Percentiles rank a stretch among this genome's conserved stretches.
Conservation (phyloP, 2,797 vertebrate genomes). For the Vultur gryphus region DNA sequence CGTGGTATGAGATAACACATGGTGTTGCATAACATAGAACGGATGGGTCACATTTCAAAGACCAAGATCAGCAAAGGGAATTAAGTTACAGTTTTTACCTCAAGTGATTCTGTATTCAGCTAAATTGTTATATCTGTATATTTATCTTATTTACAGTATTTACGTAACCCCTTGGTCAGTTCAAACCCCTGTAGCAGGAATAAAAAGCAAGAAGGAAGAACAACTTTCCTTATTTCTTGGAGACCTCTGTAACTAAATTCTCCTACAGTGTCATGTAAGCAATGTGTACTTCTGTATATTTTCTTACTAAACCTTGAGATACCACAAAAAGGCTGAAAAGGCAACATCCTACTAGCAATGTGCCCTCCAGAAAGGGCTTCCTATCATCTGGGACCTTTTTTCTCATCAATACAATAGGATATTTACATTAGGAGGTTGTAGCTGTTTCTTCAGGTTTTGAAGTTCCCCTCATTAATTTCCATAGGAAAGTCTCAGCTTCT, state of each 20-base stretch:
- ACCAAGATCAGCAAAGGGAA: neutral
- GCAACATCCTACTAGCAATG: neutral
- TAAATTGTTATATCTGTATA: neutral
- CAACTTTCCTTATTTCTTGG: neutral
- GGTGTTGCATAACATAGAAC: neutral
- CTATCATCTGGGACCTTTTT: neutral
- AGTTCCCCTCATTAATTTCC: neutral
- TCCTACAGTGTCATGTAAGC: neutral
- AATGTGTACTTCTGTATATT: neutral
- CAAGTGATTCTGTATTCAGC: neutral
- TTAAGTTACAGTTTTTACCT: neutral
- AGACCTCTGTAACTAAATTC: neutral
- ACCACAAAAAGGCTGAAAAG: neutral
- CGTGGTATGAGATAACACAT: no score
- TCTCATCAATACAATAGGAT: neutral
- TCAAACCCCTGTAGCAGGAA: neutral
- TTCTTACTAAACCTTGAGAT: neutral
- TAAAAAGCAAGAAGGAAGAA: neutral
- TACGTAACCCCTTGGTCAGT: neutral
- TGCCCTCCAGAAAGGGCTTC: neutral
- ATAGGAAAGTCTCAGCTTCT: neutral
- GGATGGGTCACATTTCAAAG: neutral
- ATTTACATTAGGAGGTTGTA: neutral
- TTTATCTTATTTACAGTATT: neutral
- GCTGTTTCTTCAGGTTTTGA: neutral